These are phyloP conservation scores for Labeo calbasu DNA, from an alignment of 2,797 vertebrate genomes.

Conservation along the genomic window DNA sequence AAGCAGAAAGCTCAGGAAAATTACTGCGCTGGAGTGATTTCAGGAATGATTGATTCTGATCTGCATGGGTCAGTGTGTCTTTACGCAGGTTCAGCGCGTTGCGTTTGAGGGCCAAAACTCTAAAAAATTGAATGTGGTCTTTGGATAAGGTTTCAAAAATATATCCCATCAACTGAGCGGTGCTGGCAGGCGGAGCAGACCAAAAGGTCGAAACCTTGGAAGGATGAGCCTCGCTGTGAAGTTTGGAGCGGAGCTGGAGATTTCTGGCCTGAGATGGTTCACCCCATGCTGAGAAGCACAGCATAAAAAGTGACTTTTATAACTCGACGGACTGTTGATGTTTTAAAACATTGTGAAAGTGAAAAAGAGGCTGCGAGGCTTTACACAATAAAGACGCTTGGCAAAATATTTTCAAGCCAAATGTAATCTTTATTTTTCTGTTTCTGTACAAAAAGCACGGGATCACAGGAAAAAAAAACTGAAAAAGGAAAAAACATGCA, in stretches of 20 bases:
- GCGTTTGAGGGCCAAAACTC: slow-evolving; percentile 48
- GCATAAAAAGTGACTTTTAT: slow-evolving; percentile 51
- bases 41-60: slow-evolving; percentile 53
- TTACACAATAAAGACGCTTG: slow-evolving; percentile 24
- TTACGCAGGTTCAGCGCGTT: slow-evolving; percentile 38
- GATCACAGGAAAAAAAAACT: slow-evolving; percentile 73
- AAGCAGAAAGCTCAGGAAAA: slow-evolving; percentile 32
- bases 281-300: slow-evolving; percentile 46
- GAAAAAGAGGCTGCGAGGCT: not conserved
- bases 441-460: slow-evolving; percentile 86
- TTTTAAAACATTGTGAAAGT: slow-evolving; percentile 41
- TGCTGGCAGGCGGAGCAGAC: slow-evolving; percentile 49
- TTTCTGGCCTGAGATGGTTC: slow-evolving; percentile 36
- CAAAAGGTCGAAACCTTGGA: slow-evolving; percentile 57
- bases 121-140: slow-evolving; percentile 58
- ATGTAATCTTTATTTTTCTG: slow-evolving; percentile 85
- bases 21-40: slow-evolving; percentile 37
- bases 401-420: slow-evolving; percentile 75
- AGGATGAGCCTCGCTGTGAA: slow-evolving; percentile 50
- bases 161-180: slow-evolving; percentile 56
- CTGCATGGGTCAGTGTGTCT: slow-evolving; percentile 51
- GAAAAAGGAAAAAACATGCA: slow-evolving; percentile 76
- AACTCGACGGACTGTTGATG: slow-evolving; percentile 29
- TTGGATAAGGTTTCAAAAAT: slow-evolving; percentile 59
- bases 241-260: slow-evolving; percentile 40